Evolutionary conservation across 2,113 vertebrate genomes (phyloP).

Genomic region (Pedetes capensis): DNA sequence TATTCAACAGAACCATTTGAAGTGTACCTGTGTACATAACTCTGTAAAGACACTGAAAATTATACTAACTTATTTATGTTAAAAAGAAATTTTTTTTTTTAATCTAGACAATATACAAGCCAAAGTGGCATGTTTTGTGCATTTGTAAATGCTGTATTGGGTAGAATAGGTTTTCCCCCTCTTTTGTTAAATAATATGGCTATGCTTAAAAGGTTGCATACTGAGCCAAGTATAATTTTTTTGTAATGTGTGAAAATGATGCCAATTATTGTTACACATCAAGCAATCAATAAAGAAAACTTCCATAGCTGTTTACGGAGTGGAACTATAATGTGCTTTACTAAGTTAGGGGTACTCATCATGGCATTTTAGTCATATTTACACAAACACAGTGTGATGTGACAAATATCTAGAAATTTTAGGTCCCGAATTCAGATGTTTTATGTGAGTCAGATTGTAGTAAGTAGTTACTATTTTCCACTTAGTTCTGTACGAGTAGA

Average conservation of each 20-base stretch:
- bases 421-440: background rate
- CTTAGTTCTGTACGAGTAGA: slow-evolving; percentile 6
- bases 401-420: slow-evolving; percentile 11
- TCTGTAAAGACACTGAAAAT: slow-evolving; percentile 99
- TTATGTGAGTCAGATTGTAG: background rate
- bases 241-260: slow-evolving; percentile 91
- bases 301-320: slow-evolving; percentile 81
- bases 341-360: background rate
- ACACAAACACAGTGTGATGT: background rate
- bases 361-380: background rate
- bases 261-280: slow-evolving; percentile 84
- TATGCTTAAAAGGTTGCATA: slow-evolving; percentile 94
- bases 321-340: slow-evolving; percentile 75
- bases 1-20: slow-evolving; percentile 88
- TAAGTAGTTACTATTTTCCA: background rate
- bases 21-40: slow-evolving; percentile 98
- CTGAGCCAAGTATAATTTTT: slow-evolving; percentile 97
- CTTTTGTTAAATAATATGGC: slow-evolving; percentile 87
- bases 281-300: slow-evolving; percentile 88
- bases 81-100: slow-evolving; percentile 87
- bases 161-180: slow-evolving; percentile 83
- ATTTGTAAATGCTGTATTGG: slow-evolving; percentile 94
- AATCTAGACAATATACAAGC: slow-evolving; percentile 92
- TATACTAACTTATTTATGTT: slow-evolving; percentile 99
- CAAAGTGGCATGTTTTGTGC: slow-evolving; percentile 95